Percentiles rank a stretch among this genome's conserved stretches.
Conservation (phyloP, 1,140 invertebrate species). For the Zaprionus inermis region DNA sequence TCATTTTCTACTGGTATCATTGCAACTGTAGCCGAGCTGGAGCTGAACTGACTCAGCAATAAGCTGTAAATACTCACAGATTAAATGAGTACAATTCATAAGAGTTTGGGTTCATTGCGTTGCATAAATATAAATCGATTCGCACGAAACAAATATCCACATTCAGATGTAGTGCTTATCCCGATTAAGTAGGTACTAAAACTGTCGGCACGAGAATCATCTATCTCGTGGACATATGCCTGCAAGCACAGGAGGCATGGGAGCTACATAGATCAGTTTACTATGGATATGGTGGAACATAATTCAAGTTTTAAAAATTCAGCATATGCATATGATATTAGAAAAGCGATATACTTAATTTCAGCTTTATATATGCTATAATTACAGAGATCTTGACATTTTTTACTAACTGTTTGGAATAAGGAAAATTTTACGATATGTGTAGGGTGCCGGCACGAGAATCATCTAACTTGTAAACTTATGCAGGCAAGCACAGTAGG, state of each 20-base stretch:
- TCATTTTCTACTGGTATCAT: constrained; percentile 1
- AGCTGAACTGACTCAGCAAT: constrained; percentile 24
- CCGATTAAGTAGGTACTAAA: constrained; percentile 1
- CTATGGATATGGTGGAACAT: too few relatives aligned
- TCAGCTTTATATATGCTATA: background rate
- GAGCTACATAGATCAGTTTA: too few relatives aligned
- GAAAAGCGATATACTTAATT: too few relatives aligned
- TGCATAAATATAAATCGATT: constrained; percentile 5
- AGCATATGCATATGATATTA: too few relatives aligned
- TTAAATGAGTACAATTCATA: constrained; percentile 4
- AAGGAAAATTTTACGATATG: too few relatives aligned
- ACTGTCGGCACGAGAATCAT: background rate
- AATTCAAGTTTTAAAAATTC: too few relatives aligned
- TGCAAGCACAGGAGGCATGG: too few relatives aligned
- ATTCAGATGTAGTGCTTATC: background rate
- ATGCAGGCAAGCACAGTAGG: too few relatives aligned
- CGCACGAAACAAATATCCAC: background rate
- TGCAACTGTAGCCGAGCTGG: constrained; percentile 1
- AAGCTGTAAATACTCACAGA: constrained; percentile 2
- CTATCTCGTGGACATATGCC: background rate
- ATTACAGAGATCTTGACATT: too few relatives aligned
- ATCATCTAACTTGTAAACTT: background rate
- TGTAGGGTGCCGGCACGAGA: background rate
- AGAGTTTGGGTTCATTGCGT: constrained; percentile 2
- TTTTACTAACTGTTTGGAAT: too few relatives aligned